These are phyloP conservation scores for Pipistrellus pipistrellus DNA, from an alignment of 2,797 vertebrate species.

Conservation along the genomic window DNA sequence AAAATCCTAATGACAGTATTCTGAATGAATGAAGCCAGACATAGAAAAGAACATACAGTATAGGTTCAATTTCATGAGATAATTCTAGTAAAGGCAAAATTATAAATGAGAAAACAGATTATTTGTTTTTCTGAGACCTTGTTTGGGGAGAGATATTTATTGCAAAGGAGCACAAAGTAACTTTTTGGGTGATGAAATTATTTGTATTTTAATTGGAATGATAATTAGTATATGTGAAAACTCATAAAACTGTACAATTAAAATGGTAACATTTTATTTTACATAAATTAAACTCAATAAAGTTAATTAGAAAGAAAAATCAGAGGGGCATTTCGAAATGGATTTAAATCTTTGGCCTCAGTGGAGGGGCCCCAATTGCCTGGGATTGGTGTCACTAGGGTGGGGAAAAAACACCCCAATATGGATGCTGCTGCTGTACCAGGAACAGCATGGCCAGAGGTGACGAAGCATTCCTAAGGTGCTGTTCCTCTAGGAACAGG, in stretches of 20 bases:
- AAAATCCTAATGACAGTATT: neutral
- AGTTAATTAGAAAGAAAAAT: neutral
- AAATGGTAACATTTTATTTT: neutral
- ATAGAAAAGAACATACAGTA: neutral
- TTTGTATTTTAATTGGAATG: constrained; percentile 28
- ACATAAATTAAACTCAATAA: neutral
- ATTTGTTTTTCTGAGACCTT: neutral
- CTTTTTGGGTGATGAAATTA: neutral
- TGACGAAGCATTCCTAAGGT: neutral
- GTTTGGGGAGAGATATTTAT: neutral
- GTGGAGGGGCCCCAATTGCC: no score
- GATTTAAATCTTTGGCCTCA: neutral
- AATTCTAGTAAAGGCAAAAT: constrained; percentile 17
- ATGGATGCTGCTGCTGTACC: neutral
- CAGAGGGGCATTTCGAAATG: neutral
- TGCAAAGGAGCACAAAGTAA: neutral
- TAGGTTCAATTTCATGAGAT: neutral
- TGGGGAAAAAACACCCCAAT: neutral
- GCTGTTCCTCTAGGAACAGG: neutral
- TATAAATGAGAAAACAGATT: neutral
- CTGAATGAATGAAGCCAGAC: neutral
- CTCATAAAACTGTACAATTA: neutral
- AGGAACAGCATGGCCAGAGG: neutral
- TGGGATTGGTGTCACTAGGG: neutral
- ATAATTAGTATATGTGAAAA: neutral